Evolutionary conservation across 2,888 invertebrate genomes (phyloP).

Genomic region (Oscheius sp.): DNA sequence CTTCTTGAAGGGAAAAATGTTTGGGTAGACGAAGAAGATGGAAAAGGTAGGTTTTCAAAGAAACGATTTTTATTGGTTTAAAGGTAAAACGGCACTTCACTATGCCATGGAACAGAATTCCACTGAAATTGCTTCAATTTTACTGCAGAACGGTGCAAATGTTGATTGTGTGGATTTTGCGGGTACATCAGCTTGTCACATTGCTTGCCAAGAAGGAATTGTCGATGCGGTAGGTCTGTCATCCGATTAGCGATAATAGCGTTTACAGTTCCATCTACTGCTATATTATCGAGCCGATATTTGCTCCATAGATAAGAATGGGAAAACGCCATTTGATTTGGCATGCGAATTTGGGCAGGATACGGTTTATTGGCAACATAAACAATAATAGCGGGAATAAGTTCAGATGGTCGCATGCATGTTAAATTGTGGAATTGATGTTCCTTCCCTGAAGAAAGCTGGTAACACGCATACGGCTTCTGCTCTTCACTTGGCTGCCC

Average conservation of each 20-base stretch:
- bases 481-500: slow-evolving; percentile 65
- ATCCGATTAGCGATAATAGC: background rate
- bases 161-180: slow-evolving; percentile 51
- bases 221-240: slow-evolving; percentile 50
- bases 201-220: slow-evolving; percentile 57
- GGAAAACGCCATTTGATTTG: slow-evolving; percentile 75
- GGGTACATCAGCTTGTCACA: slow-evolving; percentile 51
- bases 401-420: slow-evolving; percentile 49
- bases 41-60: slow-evolving; percentile 44
- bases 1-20: slow-evolving; percentile 49
- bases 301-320: slow-evolving; percentile 73
- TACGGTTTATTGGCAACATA: slow-evolving; percentile 46
- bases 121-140: slow-evolving; percentile 48
- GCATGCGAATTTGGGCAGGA: slow-evolving; percentile 76
- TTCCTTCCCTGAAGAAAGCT: slow-evolving; percentile 22
- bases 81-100: slow-evolving; percentile 58
- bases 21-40: slow-evolving; percentile 55
- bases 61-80: background rate
- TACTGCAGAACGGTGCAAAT: slow-evolving; percentile 49
- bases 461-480: slow-evolving; percentile 49
- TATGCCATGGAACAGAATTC: slow-evolving; percentile 49
- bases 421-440: slow-evolving; percentile 37
- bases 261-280: slow-evolving; percentile 74
- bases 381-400: slow-evolving; percentile 10
- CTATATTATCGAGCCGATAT: slow-evolving; percentile 75